Base-by-base conservation (phyloP, 1,140 invertebrate genomes). In the Brachionus plicatilis region DNA sequence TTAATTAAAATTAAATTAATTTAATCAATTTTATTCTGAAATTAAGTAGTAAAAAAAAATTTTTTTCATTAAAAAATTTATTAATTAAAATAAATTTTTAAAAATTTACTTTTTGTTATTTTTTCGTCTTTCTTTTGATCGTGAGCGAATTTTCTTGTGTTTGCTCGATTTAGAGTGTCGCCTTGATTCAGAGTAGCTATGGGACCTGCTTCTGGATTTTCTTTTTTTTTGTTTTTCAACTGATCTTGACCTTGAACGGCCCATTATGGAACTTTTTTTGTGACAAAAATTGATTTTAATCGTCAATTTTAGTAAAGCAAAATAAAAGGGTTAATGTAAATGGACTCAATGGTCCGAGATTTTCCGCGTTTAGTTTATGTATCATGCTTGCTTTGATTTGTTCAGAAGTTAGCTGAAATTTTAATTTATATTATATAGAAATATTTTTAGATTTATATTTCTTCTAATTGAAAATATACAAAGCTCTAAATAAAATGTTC, bases 41-140 rank as follows among this genome's bases (percentile, higher is more conserved):
- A 3, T 29, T 29, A 3, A 29, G 27, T 29, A 1, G 24, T 24
- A 24, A 29, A 29, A 29, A 29, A 29, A 1, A 29, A 2, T 29
- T 29, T 29, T 29, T 29, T 29, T 29, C 7, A 37, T 37, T 37
- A 37, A 37, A 37, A 7, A 37, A 37, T 37, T 37, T 37, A 37
- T 7, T 6, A 33, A 33, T 33, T 0, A 45, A 45, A 45, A n/a
- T n/a, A 8, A 72, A n/a, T 12, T 24, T 43, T 17, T 43, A 7
- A 41, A 43, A 43, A 43, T 8, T 7, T 29, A 50, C 45, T 76
- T 76, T 29, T 76, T 76, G 20, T 14, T 27, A 8, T 4, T 24
- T 50, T 50, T 76, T 76, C 43, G 20, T 76, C 72, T 47, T 27
- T 76, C 72, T 76, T n/a, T 76, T 27, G 72, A 76, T 6, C 43